These are phyloP conservation scores for Myiotriccus ornatus DNA, from an alignment of 2,797 vertebrate species.

Conservation along the genomic window DNA sequence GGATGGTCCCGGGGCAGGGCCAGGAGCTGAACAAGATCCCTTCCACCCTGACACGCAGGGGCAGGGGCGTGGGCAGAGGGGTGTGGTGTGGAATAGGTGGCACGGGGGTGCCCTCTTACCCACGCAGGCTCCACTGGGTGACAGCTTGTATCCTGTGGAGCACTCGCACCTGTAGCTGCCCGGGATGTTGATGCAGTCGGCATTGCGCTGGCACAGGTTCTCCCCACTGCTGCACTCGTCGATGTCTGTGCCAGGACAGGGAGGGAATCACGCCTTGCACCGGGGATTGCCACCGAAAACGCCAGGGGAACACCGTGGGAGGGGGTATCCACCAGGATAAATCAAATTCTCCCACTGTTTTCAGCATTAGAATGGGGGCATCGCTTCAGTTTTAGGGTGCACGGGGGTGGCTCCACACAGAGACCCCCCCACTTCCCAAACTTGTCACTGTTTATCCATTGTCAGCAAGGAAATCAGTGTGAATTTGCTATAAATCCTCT, in stretches of 20 bases:
- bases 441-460: no score
- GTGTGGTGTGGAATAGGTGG: not conserved
- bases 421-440: not conserved
- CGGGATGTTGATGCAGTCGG: slow-evolving; percentile 91
- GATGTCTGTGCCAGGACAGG: slow-evolving; percentile 77
- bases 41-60: not conserved
- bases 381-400: not conserved
- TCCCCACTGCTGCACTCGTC: slow-evolving; percentile 91
- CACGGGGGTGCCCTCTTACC: slow-evolving; percentile 78
- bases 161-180: slow-evolving; percentile 93
- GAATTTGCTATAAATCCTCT: no score
- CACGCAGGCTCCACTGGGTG: slow-evolving; percentile 87
- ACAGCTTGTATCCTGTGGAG: slow-evolving; percentile 87
- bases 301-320: no score
- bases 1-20: no score
- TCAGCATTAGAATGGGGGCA: not conserved
- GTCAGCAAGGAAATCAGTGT: not conserved
- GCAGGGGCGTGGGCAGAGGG: not conserved
- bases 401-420: not conserved
- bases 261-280: not conserved
- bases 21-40: not conserved
- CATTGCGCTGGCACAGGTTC: slow-evolving; percentile 88
- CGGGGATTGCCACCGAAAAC: not conserved
- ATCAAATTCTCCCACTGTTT: not conserved
- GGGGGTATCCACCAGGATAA: not conserved